Evolutionary conservation across 2,888 invertebrate species (phyloP), one percentile per base, ranked within the genome.

Genomic region (Caenorhabditis sulstoni): DNA sequence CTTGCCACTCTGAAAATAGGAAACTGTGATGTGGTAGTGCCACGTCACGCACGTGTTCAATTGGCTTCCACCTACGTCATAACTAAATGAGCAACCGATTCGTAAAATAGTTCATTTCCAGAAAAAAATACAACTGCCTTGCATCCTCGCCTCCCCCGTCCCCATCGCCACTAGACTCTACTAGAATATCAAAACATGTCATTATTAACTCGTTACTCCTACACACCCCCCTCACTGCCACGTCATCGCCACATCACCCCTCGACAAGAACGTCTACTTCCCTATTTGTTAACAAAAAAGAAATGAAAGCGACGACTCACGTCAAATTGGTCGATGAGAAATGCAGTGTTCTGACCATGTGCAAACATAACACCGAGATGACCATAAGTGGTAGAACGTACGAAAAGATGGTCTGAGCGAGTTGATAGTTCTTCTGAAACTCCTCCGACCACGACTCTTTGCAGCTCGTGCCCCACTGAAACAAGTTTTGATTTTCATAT

Each of bases 301-400:
- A 29, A 7, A 29, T 5, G 29, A 29, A 29, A 7, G 7, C 3
- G 53, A 5, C 22, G 3, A 70, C 83, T 75, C 41, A 85, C 76
- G 52, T 67, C 18, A 82, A 49, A 49, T 73, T 71, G 55, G 9
- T 71, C 47, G 78, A 71, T 0, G 81, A 74, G 39, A 64, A 55
- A 20, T 79, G 95, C 16, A 96, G 92, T 1, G 95, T 95, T 45
- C 93, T 91, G 62, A 94, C 94, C 73, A 96, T 96, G 91, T 95
- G 94, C 89, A 93, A 94, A 91, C 96, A 95, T 0, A 95, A 94
- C 79, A 95, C 92, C 86, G 94, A 94, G 94, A 96, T 96, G 90
- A 96, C 93, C 4, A 93, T 89, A 35, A 96, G 91, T 0, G 96
- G 96, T 14, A 94, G 92, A 80, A 94, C 93, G 91, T 95, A 96